Conservation (phyloP, 2,888 invertebrate genomes). For the Sussaba pulchella region DNA sequence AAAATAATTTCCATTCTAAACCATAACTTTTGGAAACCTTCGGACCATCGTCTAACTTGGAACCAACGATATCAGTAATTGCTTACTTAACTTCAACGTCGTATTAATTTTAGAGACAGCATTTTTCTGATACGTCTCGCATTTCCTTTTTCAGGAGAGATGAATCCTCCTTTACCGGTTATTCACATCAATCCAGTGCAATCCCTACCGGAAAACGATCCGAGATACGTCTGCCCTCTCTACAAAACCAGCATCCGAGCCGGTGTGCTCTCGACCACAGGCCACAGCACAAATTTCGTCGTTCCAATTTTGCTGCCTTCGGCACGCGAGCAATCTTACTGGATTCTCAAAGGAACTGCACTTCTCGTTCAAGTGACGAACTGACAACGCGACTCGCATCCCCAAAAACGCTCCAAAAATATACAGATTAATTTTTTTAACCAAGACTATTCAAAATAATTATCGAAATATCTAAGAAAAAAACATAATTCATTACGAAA, state of each 20-base stretch:
- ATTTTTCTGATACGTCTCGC: constrained; percentile 4
- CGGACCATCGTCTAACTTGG: too few relatives aligned
- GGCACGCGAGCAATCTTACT: constrained; percentile 88
- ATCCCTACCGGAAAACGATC: constrained; percentile 86
- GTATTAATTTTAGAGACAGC: neutral
- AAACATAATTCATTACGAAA: constrained; percentile 5
- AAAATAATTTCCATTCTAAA: too few relatives aligned
- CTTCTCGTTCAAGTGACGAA: constrained; percentile 93
- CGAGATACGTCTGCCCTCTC: constrained; percentile 91
- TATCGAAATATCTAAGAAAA: constrained; percentile 8
- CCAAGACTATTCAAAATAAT: constrained; percentile 3
- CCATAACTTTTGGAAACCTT: too few relatives aligned
- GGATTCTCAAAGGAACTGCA: constrained; percentile 96
- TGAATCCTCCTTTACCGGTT: constrained; percentile 90
- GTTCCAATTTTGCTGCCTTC: constrained; percentile 91
- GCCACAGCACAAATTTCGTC: constrained; percentile 97
- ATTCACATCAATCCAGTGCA: constrained; percentile 89
- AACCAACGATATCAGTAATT: too few relatives aligned
- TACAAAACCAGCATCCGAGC: constrained; percentile 96
- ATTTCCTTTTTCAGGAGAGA: constrained; percentile 87
- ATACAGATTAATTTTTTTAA: neutral
- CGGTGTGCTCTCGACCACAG: constrained; percentile 95
- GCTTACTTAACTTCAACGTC: neutral
- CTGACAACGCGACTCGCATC: constrained; percentile 78
- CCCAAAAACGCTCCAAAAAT: neutral